Percentiles rank a stretch among this genome's conserved stretches.
Conservation (phyloP, 2,797 vertebrate genomes). For the Alosa sapidissima region DNA sequence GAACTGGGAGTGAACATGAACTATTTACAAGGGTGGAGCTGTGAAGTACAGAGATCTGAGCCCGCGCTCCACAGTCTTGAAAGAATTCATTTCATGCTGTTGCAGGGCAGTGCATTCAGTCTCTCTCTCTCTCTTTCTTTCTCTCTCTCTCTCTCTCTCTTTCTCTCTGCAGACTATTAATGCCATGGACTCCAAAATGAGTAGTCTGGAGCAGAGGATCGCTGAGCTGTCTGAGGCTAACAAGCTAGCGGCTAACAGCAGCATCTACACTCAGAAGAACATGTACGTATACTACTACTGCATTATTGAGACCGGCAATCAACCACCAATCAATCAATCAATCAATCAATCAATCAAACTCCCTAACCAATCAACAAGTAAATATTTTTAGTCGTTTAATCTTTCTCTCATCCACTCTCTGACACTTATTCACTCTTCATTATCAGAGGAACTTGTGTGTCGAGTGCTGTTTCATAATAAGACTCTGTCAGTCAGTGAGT, state of each 20-base stretch:
- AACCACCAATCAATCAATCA: background rate
- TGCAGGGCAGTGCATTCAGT: background rate
- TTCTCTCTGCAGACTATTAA: conserved; percentile 86
- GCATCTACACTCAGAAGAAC: conserved; percentile 97
- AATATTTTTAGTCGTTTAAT: too few relatives aligned
- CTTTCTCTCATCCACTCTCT: too few relatives aligned
- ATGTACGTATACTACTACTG: conserved; percentile 80
- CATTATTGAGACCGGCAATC: background rate
- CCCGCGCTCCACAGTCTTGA: too few relatives aligned
- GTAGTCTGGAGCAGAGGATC: conserved; percentile 95
- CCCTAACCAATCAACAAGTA: too few relatives aligned
- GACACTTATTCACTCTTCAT: too few relatives aligned
- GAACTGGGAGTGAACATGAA: too few relatives aligned
- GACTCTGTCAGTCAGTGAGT: background rate
- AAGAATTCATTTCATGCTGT: background rate
- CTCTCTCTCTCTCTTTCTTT: background rate
- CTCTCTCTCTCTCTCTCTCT: background rate
- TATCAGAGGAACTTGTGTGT: too few relatives aligned
- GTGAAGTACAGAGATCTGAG: background rate
- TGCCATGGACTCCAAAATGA: conserved; percentile 98
- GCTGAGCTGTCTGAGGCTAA: conserved; percentile 96
- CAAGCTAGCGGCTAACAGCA: conserved; percentile 98
- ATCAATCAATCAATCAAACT: too few relatives aligned
- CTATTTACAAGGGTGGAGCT: background rate
- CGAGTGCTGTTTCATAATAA: too few relatives aligned